phyloP scores from a whole-genome alignment of 2,888 invertebrate genomes.

The Sclerodermus sp. region DNA sequence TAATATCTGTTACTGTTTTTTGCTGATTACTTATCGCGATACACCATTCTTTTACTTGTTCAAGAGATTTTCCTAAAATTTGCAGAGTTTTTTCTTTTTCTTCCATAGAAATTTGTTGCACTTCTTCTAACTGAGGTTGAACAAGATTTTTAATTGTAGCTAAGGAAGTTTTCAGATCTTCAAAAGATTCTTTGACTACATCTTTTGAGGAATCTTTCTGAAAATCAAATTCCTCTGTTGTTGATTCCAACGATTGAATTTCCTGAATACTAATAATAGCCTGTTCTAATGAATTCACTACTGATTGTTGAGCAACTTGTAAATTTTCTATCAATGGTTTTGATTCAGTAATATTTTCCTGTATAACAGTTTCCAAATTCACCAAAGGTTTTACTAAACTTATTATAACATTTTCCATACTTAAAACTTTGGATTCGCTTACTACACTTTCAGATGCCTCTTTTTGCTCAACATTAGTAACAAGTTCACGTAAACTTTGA shows the following conservation, averaged over 20 bases:
- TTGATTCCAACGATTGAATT: neutral
- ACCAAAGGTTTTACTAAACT: too few species aligned
- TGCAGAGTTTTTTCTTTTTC: constrained; percentile 41
- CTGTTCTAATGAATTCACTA: neutral
- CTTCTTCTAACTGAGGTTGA: constrained; percentile 2
- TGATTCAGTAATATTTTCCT: too few species aligned
- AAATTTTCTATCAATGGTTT: too few species aligned
- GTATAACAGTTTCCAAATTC: too few species aligned
- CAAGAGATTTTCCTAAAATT: constrained; percentile 47
- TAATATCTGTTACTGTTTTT: constrained; percentile 1
- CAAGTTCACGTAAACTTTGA: constrained; percentile 4
- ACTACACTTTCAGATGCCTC: neutral
- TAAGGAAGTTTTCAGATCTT: constrained; percentile 7
- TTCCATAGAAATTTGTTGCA: constrained; percentile 2
- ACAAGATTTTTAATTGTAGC: constrained; percentile 7
- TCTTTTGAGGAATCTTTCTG: constrained; percentile 1
- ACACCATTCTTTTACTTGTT: constrained; percentile 14
- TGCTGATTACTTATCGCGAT: constrained; percentile 1
- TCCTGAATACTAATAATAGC: neutral
- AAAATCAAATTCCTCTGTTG: neutral
- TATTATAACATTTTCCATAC: neutral
- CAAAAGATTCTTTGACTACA: constrained; percentile 8
- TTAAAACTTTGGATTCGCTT: neutral
- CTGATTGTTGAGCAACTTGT: neutral
- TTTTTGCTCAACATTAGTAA: neutral